Conservation (phyloP, 2,888 invertebrate species). For the Steinernema scapterisci region DNA sequence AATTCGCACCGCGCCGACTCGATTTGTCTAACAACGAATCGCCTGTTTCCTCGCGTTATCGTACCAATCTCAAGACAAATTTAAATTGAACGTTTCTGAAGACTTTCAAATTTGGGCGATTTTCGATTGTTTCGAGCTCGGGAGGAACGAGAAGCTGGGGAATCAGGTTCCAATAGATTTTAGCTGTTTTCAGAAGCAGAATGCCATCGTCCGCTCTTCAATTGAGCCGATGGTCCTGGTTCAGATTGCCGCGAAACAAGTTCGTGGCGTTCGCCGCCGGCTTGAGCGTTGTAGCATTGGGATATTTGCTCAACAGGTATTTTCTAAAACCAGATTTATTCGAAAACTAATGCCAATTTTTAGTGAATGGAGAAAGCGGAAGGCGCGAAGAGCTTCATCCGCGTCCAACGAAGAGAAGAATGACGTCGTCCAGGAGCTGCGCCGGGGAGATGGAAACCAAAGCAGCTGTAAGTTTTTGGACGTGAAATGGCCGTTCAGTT, state of each 20-base stretch:
- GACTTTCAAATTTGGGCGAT: too few species aligned
- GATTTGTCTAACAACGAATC: too few species aligned
- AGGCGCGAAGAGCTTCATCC: not conserved
- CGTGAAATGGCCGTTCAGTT: too few species aligned
- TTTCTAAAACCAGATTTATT: not conserved
- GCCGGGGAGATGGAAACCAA: not conserved
- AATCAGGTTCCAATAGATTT: too few species aligned
- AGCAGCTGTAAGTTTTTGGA: not conserved
- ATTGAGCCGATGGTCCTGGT: not conserved
- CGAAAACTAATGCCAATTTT: not conserved
- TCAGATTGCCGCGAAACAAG: not conserved
- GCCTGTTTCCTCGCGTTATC: too few species aligned
- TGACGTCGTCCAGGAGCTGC: not conserved
- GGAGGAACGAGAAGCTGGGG: too few species aligned
- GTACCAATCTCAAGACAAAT: too few species aligned
- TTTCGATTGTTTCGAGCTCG: too few species aligned
- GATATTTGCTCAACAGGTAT: constrained; percentile 29
- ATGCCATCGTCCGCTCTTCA: not conserved
- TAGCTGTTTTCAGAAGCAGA: too few species aligned
- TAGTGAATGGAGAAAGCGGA: not conserved
- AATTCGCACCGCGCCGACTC: too few species aligned
- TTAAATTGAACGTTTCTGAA: too few species aligned
- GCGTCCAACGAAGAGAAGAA: not conserved
- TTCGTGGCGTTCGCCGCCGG: not conserved
- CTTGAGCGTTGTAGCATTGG: not conserved